Evolutionary conservation across 2,888 invertebrate species (phyloP).

Genomic region (Oscheius sp.): DNA sequence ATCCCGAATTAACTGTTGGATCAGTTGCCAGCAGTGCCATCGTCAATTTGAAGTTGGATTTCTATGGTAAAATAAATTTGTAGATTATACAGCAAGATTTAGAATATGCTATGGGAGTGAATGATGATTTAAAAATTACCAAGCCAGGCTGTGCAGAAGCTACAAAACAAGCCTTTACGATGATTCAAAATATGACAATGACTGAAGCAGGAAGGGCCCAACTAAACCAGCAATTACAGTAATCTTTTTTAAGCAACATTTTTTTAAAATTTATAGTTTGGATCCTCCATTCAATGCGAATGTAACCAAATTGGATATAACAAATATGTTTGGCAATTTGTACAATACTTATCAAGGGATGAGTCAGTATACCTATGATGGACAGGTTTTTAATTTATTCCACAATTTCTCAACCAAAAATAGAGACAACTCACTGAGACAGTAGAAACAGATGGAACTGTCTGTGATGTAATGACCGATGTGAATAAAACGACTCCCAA

Average conservation of each 20-base stretch:
- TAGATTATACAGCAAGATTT: not conserved
- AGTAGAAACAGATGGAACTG: constrained; percentile 38
- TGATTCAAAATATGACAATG: constrained; percentile 43
- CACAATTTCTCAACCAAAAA: no score
- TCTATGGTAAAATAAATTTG: constrained; percentile 37
- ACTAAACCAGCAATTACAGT: constrained; percentile 34
- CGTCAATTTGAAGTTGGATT: constrained; percentile 52
- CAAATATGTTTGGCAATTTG: constrained; percentile 58
- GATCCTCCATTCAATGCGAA: constrained; percentile 47
- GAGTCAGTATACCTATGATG: constrained; percentile 65
- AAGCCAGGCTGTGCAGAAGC: constrained; percentile 35
- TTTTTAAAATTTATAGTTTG: constrained; percentile 39
- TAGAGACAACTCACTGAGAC: no score
- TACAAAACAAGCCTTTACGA: constrained; percentile 36
- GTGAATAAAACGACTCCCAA: constrained; percentile 18
- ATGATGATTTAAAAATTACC: constrained; percentile 46
- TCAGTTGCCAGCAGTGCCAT: constrained; percentile 56
- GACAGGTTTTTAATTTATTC: constrained; percentile 39
- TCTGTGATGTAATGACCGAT: constrained; percentile 52
- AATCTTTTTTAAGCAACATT: not conserved
- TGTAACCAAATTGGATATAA: constrained; percentile 53
- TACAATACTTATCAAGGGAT: constrained; percentile 63
- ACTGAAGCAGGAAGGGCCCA: constrained; percentile 43
- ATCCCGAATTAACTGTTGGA: constrained; percentile 54
- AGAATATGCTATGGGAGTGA: constrained; percentile 61